Evolutionary conservation across 1,140 invertebrate genomes (phyloP).

Genomic region (Panulirus ornatus): DNA sequence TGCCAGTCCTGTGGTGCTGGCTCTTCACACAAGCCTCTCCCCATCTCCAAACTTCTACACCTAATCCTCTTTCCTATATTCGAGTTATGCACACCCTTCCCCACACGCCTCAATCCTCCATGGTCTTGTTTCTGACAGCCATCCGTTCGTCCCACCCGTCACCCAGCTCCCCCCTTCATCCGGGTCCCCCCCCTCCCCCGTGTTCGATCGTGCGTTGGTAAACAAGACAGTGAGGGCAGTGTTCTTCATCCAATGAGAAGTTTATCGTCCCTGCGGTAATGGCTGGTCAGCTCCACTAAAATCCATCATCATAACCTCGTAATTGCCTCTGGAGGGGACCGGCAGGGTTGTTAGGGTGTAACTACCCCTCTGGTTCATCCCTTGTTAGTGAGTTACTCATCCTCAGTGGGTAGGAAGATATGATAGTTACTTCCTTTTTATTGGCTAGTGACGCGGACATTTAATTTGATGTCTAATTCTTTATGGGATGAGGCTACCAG

Average conservation of each 20-base stretch:
- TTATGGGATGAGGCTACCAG: too few relatives aligned
- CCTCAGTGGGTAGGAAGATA: not conserved
- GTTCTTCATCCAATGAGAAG: not conserved
- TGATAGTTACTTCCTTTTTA: not conserved
- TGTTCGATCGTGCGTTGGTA: not conserved
- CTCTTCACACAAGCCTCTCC: not conserved
- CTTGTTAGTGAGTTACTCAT: constrained; percentile 9
- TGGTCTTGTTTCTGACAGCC: not conserved
- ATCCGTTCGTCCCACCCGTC: not conserved
- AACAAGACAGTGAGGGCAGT: not conserved
- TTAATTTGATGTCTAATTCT: too few relatives aligned
- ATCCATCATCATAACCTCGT: constrained; percentile 36
- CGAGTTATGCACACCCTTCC: not conserved
- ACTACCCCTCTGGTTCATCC: constrained; percentile 22
- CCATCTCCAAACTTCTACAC: not conserved
- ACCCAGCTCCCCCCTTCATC: not conserved
- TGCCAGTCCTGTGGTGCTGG: not conserved
- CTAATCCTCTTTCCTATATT: not conserved
- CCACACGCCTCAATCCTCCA: not conserved
- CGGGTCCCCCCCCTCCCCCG: not conserved
- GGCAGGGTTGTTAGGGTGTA: constrained; percentile 12
- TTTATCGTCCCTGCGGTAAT: constrained; percentile 21
- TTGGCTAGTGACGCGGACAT: not conserved
- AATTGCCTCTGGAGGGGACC: constrained; percentile 23
- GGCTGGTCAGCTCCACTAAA: not conserved